Evolutionary conservation across 2,888 invertebrate species (phyloP).

Genomic region (Xestia rhomboidea): DNA sequence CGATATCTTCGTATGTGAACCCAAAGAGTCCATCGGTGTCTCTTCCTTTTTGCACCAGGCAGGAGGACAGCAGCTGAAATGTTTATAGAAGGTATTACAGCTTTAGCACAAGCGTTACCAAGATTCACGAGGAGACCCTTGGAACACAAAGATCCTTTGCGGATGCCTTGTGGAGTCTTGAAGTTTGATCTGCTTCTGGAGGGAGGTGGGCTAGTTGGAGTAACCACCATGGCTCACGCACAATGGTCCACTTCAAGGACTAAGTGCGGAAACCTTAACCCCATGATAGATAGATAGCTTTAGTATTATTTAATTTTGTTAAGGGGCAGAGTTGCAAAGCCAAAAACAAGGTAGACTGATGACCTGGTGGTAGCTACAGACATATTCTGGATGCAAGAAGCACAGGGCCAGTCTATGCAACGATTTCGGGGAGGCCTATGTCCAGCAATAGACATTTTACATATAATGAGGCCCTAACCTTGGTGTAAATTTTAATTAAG

Average conservation of each 20-base stretch:
- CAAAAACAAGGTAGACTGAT: neutral
- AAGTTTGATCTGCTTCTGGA: too few species aligned
- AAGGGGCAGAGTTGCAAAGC: too few species aligned
- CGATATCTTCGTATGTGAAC: conserved; percentile 93
- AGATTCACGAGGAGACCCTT: too few species aligned
- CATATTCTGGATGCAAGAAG: neutral
- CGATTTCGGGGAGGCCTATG: neutral
- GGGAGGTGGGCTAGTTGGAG: too few species aligned
- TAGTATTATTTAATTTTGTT: neutral
- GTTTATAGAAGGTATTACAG: neutral
- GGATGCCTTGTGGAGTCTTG: too few species aligned
- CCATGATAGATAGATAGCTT: too few species aligned
- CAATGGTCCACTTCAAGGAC: too few species aligned
- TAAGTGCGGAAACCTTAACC: too few species aligned
- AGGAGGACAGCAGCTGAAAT: conserved; percentile 93
- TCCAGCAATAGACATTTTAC: neutral
- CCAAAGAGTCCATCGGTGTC: conserved; percentile 94
- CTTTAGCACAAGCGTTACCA: too few species aligned
- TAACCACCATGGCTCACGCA: too few species aligned
- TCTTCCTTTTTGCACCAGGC: conserved; percentile 92
- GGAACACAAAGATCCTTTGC: too few species aligned
- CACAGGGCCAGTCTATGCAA: neutral
- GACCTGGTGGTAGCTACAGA: neutral
- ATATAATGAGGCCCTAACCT: neutral
- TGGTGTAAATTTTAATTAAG: too few species aligned